phyloP scores from a whole-genome alignment of 2,888 invertebrate genomes.

The Cremastinae sp. region DNA sequence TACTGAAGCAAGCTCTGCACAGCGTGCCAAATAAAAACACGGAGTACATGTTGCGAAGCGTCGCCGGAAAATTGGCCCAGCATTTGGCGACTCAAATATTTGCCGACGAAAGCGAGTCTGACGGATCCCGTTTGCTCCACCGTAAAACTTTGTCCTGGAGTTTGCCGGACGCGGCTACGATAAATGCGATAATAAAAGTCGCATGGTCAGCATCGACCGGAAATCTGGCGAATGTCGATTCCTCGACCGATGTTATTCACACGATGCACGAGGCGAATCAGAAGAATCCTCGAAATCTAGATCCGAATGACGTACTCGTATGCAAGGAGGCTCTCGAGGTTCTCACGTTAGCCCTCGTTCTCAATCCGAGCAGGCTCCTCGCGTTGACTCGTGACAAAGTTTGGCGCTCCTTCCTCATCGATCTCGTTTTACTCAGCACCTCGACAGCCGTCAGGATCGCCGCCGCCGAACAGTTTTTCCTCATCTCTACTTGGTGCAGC shows the following conservation, averaged over 20 bases:
- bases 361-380: constrained; percentile 94
- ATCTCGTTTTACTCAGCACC: constrained; percentile 92
- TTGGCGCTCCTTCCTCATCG: constrained; percentile 95
- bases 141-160: constrained; percentile 85
- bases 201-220: constrained; percentile 91
- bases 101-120: constrained; percentile 81
- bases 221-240: constrained; percentile 83
- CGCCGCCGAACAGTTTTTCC: constrained; percentile 91
- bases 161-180: constrained; percentile 87
- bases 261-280: constrained; percentile 84
- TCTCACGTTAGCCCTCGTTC: constrained; percentile 92
- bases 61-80: constrained; percentile 91
- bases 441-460: constrained; percentile 88
- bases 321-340: constrained; percentile 97
- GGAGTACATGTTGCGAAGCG: constrained; percentile 91
- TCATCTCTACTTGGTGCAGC: constrained; percentile 91
- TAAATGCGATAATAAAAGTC: constrained; percentile 88
- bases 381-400: constrained; percentile 89
- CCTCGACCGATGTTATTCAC: constrained; percentile 85
- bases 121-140: constrained; percentile 81
- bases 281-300: constrained; percentile 82
- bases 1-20: constrained; percentile 91
- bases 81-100: constrained; percentile 88
- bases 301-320: constrained; percentile 87
- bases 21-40: constrained; percentile 91